These are phyloP conservation scores for Drosophila macrospina DNA, from an alignment of 2,888 invertebrate species.

Conservation along the genomic window DNA sequence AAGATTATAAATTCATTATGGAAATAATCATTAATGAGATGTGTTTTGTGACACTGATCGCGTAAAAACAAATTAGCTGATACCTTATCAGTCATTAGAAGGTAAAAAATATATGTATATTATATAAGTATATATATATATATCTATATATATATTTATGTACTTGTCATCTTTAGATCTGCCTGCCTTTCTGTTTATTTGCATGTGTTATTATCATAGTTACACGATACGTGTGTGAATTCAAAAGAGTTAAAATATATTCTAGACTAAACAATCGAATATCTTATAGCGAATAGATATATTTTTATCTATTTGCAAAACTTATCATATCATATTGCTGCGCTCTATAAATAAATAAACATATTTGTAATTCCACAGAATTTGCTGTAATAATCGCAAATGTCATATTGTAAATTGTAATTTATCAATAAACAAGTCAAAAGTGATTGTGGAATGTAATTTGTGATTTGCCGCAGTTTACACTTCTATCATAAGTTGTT, in stretches of 20 bases:
- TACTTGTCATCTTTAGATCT: no score
- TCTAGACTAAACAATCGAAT: no score
- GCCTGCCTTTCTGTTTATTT: no score
- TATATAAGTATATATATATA: background rate
- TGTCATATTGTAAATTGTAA: background rate
- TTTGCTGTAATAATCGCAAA: background rate
- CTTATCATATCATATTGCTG: no score
- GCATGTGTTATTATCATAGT: no score
- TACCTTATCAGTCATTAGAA: background rate
- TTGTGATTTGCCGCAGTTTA: background rate
- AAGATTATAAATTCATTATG: slow-evolving; percentile 17
- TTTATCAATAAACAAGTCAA: background rate
- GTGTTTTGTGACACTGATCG: background rate
- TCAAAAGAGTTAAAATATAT: no score
- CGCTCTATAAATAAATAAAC: background rate
- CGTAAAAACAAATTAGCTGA: background rate
- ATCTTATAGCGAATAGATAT: no score
- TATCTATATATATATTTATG: no score
- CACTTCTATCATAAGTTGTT: background rate
- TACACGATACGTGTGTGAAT: no score
- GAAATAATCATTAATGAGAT: slow-evolving; percentile 12
- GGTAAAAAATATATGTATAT: no score
- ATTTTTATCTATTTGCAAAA: no score
- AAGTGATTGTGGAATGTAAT: background rate
- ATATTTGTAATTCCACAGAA: background rate